phyloP scores from a whole-genome alignment of 2,113 vertebrate species.

The Ictalurus furcatus region DNA sequence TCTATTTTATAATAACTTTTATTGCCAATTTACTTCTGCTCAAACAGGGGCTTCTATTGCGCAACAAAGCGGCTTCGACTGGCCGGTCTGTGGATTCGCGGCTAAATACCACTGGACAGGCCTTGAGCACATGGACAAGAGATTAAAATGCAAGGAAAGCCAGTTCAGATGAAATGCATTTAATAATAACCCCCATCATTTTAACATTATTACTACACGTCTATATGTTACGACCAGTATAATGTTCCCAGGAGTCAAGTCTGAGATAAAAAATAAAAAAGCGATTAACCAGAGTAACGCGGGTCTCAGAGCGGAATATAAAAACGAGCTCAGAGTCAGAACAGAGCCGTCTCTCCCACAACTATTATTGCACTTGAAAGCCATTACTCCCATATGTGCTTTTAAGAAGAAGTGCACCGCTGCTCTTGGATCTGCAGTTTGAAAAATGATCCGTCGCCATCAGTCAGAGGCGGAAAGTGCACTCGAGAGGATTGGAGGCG shows the following conservation, averaged over 20 bases:
- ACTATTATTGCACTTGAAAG: conserved; percentile 25
- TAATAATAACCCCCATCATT: not conserved
- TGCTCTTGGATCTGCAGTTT: conserved; percentile 23
- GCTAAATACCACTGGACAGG: not conserved
- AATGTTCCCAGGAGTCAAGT: not conserved
- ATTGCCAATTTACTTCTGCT: not conserved
- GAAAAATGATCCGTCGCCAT: conserved; percentile 12
- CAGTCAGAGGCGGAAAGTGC: conserved; percentile 10
- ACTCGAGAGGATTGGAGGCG: conserved; percentile 20
- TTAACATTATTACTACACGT: not conserved
- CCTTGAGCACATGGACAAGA: not conserved
- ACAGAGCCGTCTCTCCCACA: not conserved
- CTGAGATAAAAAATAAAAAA: not conserved
- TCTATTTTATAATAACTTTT: too few relatives aligned
- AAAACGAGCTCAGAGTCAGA: not conserved
- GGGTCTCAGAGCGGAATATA: not conserved
- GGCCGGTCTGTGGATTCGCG: not conserved
- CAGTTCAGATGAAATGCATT: not conserved
- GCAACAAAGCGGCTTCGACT: not conserved
- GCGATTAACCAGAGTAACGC: not conserved
- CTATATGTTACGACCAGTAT: not conserved
- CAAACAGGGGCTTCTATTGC: not conserved
- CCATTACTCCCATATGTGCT: not conserved
- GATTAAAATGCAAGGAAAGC: not conserved
- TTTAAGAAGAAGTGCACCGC: conserved; percentile 15